Evolutionary conservation across 2,888 invertebrate species (phyloP).

Genomic region (Chloroclysta siterata): DNA sequence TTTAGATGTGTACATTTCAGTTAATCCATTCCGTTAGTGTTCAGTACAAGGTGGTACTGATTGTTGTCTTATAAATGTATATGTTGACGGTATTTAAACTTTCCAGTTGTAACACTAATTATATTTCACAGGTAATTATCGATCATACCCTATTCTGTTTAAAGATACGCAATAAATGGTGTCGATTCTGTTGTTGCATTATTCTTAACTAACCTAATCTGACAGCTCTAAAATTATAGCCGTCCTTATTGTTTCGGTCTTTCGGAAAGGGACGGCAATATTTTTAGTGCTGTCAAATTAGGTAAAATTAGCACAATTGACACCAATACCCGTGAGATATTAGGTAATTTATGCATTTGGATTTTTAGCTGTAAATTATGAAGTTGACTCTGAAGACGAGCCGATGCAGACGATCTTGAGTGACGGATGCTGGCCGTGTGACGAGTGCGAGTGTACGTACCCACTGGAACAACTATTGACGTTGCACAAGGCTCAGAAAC

Average conservation of each 20-base stretch:
- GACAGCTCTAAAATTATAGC: no score
- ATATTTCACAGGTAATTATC: background rate
- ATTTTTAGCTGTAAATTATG: conserved; percentile 12
- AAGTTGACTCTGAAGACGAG: conserved; percentile 40
- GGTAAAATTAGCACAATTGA: no score
- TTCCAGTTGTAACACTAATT: background rate
- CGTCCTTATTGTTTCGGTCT: no score
- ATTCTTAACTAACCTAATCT: no score
- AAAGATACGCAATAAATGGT: no score
- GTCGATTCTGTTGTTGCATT: no score
- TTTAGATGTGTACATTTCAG: no score
- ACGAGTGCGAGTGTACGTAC: conserved; percentile 89
- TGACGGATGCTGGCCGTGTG: conserved; percentile 83
- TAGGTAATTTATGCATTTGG: background rate
- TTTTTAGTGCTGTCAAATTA: no score
- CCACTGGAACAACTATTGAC: conserved; percentile 88
- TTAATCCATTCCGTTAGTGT: no score
- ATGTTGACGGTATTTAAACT: background rate
- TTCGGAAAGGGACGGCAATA: no score
- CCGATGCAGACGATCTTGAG: conserved; percentile 24
- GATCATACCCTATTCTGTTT: no score
- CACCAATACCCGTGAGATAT: background rate
- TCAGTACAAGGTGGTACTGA: no score
- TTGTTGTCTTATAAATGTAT: background rate
- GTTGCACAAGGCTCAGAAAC: conserved; percentile 87